Base-by-base conservation (phyloP, 2,113 vertebrate genomes). In the Abramis brama region DNA sequence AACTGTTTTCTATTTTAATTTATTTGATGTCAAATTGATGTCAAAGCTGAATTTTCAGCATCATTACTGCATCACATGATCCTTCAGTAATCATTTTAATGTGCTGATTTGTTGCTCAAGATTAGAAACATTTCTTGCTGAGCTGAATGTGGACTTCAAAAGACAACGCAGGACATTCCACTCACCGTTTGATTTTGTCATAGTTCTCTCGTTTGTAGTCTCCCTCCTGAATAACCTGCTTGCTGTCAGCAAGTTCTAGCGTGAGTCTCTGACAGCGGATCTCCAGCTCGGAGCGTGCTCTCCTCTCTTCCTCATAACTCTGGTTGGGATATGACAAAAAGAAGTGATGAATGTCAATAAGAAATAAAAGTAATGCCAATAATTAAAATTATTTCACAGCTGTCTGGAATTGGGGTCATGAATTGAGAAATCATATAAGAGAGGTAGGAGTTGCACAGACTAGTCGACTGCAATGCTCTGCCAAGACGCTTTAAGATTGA, bases 161-260 rank as follows among this genome's bases (percentile, higher is more conserved):
- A 79, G 1, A 2, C 4, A 59, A 5, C 4, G 25, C 36, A 47
- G 17, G 15, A n/a, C 3, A 27, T 27, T 19, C 75, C 86, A 87
- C 74, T 85, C 88, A 98, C 98, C 95, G 92, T 92, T 98, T 99
- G 19, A 99, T 91, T 92, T 94, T 96, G 88, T 95, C 96, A 86
- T 99, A 99, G 92, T 99, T 98, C 19, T 97, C 96, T n/a, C 96
- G 91, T 57, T 95, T 96, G 91, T 96, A 99, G 91, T 99, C 96
- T 33, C 97, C 97, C 85, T 94, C 97, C 55, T 97, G 97, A 91
- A 98, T 96, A 88, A 95, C 95, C 89, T 96, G 97, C 85, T 97
- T 98, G 62, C 97, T 98, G 89, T 99, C 97, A 27, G 97, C 96
- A 89, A 99, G 92, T 87, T 99, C 97, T 83, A 99, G 92, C 6